These are phyloP conservation scores for Drosophila teissieri DNA, from an alignment of 1,140 invertebrate species.

Conservation along the genomic window DNA sequence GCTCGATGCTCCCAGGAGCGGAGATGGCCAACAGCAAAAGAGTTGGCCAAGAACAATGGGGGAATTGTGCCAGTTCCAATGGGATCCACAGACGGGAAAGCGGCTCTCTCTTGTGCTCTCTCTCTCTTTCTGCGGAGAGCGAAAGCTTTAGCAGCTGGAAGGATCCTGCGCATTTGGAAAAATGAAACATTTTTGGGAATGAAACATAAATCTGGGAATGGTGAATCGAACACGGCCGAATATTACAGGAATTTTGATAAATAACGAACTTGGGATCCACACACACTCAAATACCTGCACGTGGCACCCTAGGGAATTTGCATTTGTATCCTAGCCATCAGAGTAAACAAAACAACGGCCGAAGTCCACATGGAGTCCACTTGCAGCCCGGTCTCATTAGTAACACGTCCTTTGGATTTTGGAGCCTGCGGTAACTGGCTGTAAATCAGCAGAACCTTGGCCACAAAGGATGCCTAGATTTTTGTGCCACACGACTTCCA, in stretches of 20 bases:
- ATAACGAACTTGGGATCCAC: constrained; percentile 56
- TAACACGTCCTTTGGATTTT: constrained; percentile 12
- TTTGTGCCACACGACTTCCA: constrained; percentile 20
- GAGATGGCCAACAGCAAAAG: constrained; percentile 21
- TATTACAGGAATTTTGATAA: constrained; percentile 24
- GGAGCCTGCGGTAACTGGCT: not conserved
- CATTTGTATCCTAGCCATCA: constrained; percentile 32
- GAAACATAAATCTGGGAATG: constrained; percentile 19
- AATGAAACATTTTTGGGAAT: constrained; percentile 34
- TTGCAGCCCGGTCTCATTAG: constrained; percentile 12
- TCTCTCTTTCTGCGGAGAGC: constrained; percentile 8
- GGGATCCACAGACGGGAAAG: constrained; percentile 48
- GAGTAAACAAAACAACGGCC: constrained; percentile 34
- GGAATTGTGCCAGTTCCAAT: constrained; percentile 61
- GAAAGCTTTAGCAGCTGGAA: constrained; percentile 44
- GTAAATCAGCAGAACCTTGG: constrained; percentile 27
- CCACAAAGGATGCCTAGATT: constrained; percentile 51
- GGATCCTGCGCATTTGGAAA: constrained; percentile 42
- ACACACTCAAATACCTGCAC: constrained; percentile 39
- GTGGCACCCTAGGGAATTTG: constrained; percentile 31
- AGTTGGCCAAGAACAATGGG: constrained; percentile 31
- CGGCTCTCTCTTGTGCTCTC: constrained; percentile 7
- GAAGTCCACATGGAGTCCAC: constrained; percentile 24
- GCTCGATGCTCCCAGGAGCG: constrained; percentile 26
- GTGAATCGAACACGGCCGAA: constrained; percentile 8